phyloP scores from a whole-genome alignment of 2,797 vertebrate species.

The Pipistrellus pipistrellus region DNA sequence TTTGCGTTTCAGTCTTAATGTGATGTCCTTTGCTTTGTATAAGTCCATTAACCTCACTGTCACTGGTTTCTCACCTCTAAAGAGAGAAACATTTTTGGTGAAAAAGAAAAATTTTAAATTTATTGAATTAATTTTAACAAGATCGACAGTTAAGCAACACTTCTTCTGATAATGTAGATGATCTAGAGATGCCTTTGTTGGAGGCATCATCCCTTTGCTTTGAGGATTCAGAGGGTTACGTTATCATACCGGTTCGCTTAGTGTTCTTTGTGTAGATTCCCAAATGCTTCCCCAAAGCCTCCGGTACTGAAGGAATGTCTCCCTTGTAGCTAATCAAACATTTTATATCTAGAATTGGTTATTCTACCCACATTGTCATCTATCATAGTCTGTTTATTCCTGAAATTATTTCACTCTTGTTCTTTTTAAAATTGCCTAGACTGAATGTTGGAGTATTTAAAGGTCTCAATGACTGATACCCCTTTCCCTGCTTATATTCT shows the following conservation, averaged over 20 bases:
- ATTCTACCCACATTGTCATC: not conserved
- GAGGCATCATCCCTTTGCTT: not conserved
- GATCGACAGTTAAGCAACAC: slow-evolving; percentile 6
- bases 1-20: slow-evolving; percentile 20
- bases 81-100: not conserved
- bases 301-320: not conserved
- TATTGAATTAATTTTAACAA: slow-evolving; percentile 42
- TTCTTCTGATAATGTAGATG: slow-evolving; percentile 41
- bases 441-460: slow-evolving; percentile 4
- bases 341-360: slow-evolving; percentile 29
- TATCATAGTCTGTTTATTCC: slow-evolving; percentile 21
- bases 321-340: not conserved
- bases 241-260: not conserved
- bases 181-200: not conserved
- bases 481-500: slow-evolving; percentile 58
- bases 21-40: not conserved
- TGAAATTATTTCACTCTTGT: slow-evolving; percentile 49
- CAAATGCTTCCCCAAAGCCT: not conserved
- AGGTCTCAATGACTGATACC: not conserved
- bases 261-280: slow-evolving; percentile 48
- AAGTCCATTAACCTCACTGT: slow-evolving; percentile 8
- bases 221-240: not conserved
- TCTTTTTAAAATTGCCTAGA: slow-evolving; percentile 46
- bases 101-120: not conserved
- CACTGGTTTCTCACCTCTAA: slow-evolving; percentile 21